Conservation (phyloP, 2,797 vertebrate genomes). For the Paguma larvata region DNA sequence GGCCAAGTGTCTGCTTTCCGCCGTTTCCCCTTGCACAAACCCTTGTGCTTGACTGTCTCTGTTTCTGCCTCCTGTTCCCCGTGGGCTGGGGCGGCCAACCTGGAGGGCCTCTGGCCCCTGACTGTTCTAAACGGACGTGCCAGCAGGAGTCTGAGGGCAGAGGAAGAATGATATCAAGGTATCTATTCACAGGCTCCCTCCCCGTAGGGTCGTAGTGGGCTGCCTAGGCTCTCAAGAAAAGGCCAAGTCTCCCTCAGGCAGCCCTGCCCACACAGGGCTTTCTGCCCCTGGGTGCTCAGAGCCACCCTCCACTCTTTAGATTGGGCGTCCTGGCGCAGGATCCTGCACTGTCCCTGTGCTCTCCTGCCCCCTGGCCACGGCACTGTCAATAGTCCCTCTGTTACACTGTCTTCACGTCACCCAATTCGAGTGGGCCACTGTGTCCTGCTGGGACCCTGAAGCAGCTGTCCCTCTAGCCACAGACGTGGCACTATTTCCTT, state of each 20-base stretch:
- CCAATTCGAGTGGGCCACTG: neutral
- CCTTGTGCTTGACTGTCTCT: neutral
- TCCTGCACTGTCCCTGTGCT: accelerated
- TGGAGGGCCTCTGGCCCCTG: neutral
- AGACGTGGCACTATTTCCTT: neutral
- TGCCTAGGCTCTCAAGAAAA: accelerated
- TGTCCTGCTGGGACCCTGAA: neutral
- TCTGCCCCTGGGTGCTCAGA: neutral
- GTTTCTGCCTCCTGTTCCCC: neutral
- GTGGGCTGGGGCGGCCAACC: neutral
- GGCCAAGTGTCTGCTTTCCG: neutral
- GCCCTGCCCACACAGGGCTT: neutral
- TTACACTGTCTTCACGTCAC: neutral
- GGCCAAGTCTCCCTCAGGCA: accelerated
- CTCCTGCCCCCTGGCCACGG: no score
- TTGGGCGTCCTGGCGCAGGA: neutral
- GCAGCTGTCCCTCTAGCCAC: neutral
- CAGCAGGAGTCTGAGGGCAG: neutral
- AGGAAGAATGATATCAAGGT: neutral
- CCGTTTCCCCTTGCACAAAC: neutral
- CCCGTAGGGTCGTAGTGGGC: neutral
- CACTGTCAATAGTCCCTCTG: neutral
- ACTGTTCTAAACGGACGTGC: neutral
- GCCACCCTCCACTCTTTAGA: neutral
- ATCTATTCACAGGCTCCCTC: neutral